Conservation (phyloP, 1,140 invertebrate species). For the Vollenhovia emeryi region DNA sequence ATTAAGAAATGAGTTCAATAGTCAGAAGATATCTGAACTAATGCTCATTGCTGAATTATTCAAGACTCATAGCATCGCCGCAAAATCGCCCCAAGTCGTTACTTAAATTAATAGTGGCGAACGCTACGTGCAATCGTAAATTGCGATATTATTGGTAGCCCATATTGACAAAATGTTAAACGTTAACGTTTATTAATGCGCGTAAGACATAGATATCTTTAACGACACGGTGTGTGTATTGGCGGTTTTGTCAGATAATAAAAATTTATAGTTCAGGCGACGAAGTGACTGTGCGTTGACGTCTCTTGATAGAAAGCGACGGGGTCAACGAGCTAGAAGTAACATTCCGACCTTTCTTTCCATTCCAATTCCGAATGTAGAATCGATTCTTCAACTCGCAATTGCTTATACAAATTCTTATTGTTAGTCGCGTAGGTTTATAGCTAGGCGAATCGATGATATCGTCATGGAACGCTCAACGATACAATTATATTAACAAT, state of each 20-base stretch:
- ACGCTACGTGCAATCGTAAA: background rate
- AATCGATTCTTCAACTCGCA: constrained; percentile 11
- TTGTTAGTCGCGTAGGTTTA: background rate
- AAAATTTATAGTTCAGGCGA: constrained; percentile 39
- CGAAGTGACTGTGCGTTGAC: constrained; percentile 5
- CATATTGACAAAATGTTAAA: background rate
- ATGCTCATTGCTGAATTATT: background rate
- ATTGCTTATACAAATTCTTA: constrained; percentile 12
- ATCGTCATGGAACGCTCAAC: background rate
- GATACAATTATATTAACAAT: background rate
- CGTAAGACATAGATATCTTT: constrained; percentile 1
- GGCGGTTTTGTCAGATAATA: constrained; percentile 7
- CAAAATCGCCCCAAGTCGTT: background rate
- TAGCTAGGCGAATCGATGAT: background rate
- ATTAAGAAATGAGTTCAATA: background rate
- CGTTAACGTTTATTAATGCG: background rate
- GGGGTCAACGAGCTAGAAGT: constrained; percentile 50
- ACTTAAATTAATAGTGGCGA: constrained; percentile 2
- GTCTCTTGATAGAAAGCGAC: constrained; percentile 51
- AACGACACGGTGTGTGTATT: constrained; percentile 8
- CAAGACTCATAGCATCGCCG: background rate
- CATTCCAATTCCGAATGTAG: constrained; percentile 30
- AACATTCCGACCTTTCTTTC: constrained; percentile 30
- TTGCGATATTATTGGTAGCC: background rate
- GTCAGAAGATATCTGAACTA: background rate